Evolutionary conservation across 2,797 vertebrate species (phyloP), one percentile per base, ranked within the genome.

Genomic region (Acanthurus lineatus): DNA sequence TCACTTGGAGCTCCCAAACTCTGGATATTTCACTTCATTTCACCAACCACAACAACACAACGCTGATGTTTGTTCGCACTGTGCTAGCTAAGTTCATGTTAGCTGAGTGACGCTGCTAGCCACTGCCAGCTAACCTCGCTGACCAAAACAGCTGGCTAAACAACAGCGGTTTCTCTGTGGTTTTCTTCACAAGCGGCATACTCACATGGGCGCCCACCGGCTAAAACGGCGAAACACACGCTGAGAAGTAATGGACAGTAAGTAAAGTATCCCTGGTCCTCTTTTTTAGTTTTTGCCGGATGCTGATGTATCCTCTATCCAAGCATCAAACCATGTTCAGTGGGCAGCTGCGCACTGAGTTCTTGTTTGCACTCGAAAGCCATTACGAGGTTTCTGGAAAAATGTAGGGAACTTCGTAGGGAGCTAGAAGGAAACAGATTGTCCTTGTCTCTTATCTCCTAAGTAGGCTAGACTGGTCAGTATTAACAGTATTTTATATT

Each of bases 271-370:
- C 49, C 81, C 70, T 1, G 51, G 19, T 82, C 42, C 48, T 73
- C 25, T 22, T 9, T 52, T 71, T 22, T 5, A 76, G 49, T 74
- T 82, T 69, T n/a, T 38, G 56, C 79, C 60, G 73, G 87, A 69
- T 86, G 83, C 73, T 82, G 77, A 32, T 79, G 74, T 54, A 35
- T 77, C 76, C 74, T 77, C 83, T 61, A 22, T 62, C n/a, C 73
- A 32, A 35, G 73, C 71, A 88, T 86, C 88, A 89, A 72, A 70
- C 62, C 88, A 79, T 90, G 83, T 76, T 86, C 73, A 69, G 71
- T 40, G 81, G 74, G 91, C 92, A 91, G 91, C 92, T 90, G 90
- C 88, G 90, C 89, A 88, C 90, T 87, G 81, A 79, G 66, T 25
- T 73, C 87, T 45, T 67, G 75, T 76, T 82, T 60, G 79, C 70